phyloP scores from a whole-genome alignment of 2,888 invertebrate species.

The Drosophila engyochracea region DNA sequence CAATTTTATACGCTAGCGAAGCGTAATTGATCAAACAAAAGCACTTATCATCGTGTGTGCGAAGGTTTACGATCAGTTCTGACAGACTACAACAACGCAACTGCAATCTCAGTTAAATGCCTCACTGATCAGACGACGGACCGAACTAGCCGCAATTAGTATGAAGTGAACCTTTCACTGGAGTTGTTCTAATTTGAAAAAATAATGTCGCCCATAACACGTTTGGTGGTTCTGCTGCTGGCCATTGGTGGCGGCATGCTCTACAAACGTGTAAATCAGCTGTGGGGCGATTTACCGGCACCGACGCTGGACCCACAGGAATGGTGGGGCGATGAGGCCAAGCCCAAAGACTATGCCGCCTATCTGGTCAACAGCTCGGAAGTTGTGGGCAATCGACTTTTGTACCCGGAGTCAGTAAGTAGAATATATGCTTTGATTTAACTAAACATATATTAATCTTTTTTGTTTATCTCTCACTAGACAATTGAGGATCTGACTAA shows the following conservation, averaged over 20 bases:
- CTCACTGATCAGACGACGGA: conserved; percentile 24
- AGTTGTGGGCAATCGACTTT: conserved; percentile 66
- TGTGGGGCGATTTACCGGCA: conserved; percentile 59
- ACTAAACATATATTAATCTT: not conserved
- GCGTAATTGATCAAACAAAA: conserved; percentile 19
- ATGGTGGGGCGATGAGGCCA: conserved; percentile 83
- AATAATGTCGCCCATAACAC: conserved; percentile 63
- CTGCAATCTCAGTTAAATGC: conserved; percentile 33
- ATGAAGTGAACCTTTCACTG: conserved; percentile 23
- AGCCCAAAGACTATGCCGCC: conserved; percentile 71
- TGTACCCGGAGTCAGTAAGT: conserved; percentile 67
- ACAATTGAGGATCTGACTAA: conserved; percentile 87
- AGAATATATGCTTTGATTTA: not conserved
- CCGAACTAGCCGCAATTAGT: conserved; percentile 19
- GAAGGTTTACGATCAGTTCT: conserved; percentile 30
- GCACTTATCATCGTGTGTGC: conserved; percentile 50
- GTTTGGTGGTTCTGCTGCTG: conserved; percentile 71
- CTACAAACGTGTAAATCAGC: conserved; percentile 64
- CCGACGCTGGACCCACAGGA: conserved; percentile 72
- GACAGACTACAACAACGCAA: conserved; percentile 1
- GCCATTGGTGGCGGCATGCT: conserved; percentile 70
- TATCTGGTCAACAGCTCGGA: conserved; percentile 75
- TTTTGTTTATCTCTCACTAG: conserved; percentile 75
- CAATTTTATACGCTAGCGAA: not conserved
- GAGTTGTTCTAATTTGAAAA: conserved; percentile 11